Base-by-base conservation (phyloP, 1,140 invertebrate species). In the Hypothenemus hampei region DNA sequence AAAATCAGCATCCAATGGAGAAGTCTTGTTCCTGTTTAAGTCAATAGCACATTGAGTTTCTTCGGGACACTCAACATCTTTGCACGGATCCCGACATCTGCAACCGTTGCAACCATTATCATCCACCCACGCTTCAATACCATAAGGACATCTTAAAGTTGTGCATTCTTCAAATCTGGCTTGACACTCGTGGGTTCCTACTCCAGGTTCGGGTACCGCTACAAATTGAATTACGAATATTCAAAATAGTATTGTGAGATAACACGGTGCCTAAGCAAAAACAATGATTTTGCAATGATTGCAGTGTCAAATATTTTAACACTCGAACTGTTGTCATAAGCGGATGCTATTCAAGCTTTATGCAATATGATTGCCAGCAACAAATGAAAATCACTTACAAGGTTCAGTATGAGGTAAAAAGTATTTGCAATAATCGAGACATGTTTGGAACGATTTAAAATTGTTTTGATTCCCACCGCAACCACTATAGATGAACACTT, bases 391-490 rank as follows among this genome's bases (percentile, higher is more conserved):
- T 18, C n/a, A 68, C 73, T 77, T 77, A 76, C 75, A 69, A 69
- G 66, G 36, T 46, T 64, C 58, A 33, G 63, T 61, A 40, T 44
- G 35, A 20, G 58, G 53, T 36, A 77, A 71, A 71, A 73, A 75
- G 66, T 73, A 73, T 68, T 70, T 64, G 71, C 81, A 84, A 67
- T 71, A 75, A 49, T 71, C 74, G 66, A 81, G 74, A 67, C 87
- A 90, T 65, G 77, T 74, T 66, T 87, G 81, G 70, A 81, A 85
- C 31, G 71, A 82, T 65, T 79, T 79, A 76, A 91, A 91, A 70
- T 85, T 81, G 73, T 91, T 91, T 55, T 77, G 77, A 71, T 89
- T 90, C n/a, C 85, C 85, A 69, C 80, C 78, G 70, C 84, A 86
- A 69, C 89, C 89, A 49, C 84, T 84, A 70, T 89, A 93, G 62